Evolutionary conservation across 2,113 vertebrate species (phyloP).

Genomic region (Pelecanoides urinatrix): DNA sequence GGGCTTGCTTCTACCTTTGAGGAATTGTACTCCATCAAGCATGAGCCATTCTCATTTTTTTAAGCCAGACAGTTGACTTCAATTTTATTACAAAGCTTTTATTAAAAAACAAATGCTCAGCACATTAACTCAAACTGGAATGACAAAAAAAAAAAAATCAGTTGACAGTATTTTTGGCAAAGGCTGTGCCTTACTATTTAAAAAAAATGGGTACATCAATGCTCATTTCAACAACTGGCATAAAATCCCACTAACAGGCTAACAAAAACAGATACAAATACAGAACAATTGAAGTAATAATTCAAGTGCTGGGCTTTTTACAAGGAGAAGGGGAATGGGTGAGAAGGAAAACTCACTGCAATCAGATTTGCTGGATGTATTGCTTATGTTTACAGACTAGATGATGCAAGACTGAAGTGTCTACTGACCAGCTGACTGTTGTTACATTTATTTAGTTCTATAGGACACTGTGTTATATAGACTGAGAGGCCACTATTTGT

Average conservation of each 20-base stretch:
- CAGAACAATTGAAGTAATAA: conserved; percentile 82
- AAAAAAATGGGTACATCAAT: conserved; percentile 79
- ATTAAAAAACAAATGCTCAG: conserved; percentile 84
- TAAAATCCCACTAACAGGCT: conserved; percentile 84
- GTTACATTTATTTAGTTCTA: conserved; percentile 79
- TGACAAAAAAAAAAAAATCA: conserved; percentile 65
- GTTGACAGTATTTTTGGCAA: conserved; percentile 76
- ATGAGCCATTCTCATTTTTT: not conserved
- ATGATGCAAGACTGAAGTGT: conserved; percentile 52
- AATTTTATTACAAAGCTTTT: conserved; percentile 87
- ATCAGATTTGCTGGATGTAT: conserved; percentile 63
- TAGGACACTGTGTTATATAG: conserved; percentile 80
- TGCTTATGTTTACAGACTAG: conserved; percentile 68
- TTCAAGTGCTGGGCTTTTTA: conserved; percentile 87
- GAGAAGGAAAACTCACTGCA: conserved; percentile 72
- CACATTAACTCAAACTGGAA: conserved; percentile 84
- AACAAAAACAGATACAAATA: conserved; percentile 85
- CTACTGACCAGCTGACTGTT: conserved; percentile 37
- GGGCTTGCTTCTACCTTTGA: not conserved
- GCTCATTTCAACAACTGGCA: conserved; percentile 83
- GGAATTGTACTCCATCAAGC: not conserved
- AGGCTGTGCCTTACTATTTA: conserved; percentile 76
- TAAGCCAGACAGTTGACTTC: not conserved
- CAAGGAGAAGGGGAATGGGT: conserved; percentile 70
- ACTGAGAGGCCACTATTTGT: conserved; percentile 83